Base-by-base conservation (phyloP, 2,797 vertebrate species). In the Dendrocincla tyrannina region DNA sequence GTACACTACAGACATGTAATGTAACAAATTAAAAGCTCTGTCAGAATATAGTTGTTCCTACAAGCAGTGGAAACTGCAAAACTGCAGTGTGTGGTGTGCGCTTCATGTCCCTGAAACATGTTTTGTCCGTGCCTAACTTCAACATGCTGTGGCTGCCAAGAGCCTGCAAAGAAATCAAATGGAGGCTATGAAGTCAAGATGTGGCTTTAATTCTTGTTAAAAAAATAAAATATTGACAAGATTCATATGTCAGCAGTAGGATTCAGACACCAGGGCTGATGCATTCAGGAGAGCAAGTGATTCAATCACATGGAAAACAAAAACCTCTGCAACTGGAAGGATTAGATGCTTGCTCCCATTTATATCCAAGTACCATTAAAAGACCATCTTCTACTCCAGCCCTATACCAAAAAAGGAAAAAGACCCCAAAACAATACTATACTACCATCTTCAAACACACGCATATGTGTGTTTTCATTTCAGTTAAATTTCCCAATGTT, bases 361-460 rank as follows among this genome's bases (percentile, higher is more conserved):
- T 74, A 67, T 52, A 82, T 23, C 37, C 25, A 82, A 58, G 32
- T 55, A 89, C 20, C 19, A 77, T 78, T 83, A 47, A 62, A 87
- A 64, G 33, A 49, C 27, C 3, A 3, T 63, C 39, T 81, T 88
- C 52, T 49, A 76, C 17, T 19, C 49, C 28, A 79, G 52, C 1
- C 19, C 17, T 78, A 30, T 73, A 77, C 6, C 13, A 85, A 83
- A 28, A 46, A 72, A 50, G 20, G 19, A 9, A n/a, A 85, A 85
- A 56, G 42, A 35, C 0, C 1, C 17, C n/a, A 39, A 74, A 35
- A 1, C 28, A 23, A 1, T 24, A 23, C 32, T 20, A 30, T 3
- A 13, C 64, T 72, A 32, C 46, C 20, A 41, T 66, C 76, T 93
- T 60, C 58, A 80, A 81, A 85, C 23, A 63, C 14, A 62, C 35